Evolutionary conservation across 1,140 invertebrate genomes (phyloP), one percentile per base, ranked within the genome.

Genomic region (Nixonia krombeini): DNA sequence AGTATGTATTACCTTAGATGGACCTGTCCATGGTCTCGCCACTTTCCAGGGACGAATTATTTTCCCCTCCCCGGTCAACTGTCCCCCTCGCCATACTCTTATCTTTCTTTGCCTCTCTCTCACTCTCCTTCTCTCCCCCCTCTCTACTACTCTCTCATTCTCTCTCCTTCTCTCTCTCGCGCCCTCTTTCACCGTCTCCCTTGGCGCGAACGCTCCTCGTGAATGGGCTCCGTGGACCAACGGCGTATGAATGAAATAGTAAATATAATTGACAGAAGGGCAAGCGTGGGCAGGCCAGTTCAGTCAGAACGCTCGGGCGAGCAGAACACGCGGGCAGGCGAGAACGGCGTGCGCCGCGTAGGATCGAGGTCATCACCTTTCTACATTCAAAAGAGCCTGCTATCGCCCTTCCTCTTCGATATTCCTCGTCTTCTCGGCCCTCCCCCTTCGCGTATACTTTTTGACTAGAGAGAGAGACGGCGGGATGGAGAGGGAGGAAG

Each of bases 261-360:
- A 81, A 81, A 81, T 81, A 81, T 80, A 81, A 81, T 81, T 81
- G 77, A 81, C 77, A 79, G 77, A 78, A 79, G 78, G 78, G 78
- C 79, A 80, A 66, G 79, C 78, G 79, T 80, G 79, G 79, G 79
- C 77, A 79, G 77, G 67, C 74, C 71, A 76, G 77, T 76, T 74
- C 74, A 72, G 72, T 78, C 73, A 71, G 75, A 74, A 70, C 77
- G 37, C 29, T 57, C 53, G 73, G 55, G 57, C 70, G 41, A 74
- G 72, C 75, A 74, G 61, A 72, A 74, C 70, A 66, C 66, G 73
- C 69, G 61, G 72, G 41, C 28, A 72, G 70, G 67, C 66, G 72
- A 50, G 69, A 72, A 78, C 68, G 70, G 68, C 70, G 70, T 62
- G 50, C 71, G 72, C 67, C 72, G 67, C 66, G 70, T 79, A 79